Evolutionary conservation across 1,140 invertebrate species (phyloP).

Genomic region (Drosophila kikkawai): DNA sequence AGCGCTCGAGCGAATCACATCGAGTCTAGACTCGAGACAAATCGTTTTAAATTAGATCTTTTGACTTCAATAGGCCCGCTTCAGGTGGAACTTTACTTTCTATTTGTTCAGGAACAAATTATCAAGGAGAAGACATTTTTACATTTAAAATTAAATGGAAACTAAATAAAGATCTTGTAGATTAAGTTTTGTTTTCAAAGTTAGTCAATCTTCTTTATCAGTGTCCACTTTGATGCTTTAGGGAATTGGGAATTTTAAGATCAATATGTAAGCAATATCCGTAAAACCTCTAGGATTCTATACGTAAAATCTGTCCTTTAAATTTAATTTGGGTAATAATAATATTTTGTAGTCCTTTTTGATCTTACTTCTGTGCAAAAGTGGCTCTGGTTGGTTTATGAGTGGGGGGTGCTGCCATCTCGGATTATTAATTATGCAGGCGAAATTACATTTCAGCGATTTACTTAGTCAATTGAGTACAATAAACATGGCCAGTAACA

Average conservation of each 20-base stretch:
- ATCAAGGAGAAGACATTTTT: too few relatives aligned
- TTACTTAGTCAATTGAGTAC: conserved; percentile 49
- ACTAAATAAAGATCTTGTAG: background rate
- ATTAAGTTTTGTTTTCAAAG: background rate
- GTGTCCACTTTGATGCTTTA: too few relatives aligned
- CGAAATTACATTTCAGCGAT: conserved; percentile 42
- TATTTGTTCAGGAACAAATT: too few relatives aligned
- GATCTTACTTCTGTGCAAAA: background rate
- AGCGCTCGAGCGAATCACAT: conserved; percentile 37
- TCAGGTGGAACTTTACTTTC: background rate
- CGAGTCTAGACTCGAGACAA: conserved; percentile 34
- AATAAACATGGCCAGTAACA: conserved; percentile 56
- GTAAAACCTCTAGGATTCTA: too few relatives aligned
- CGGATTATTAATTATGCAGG: conserved; percentile 57
- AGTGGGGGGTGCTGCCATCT: background rate
- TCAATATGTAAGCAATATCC: too few relatives aligned
- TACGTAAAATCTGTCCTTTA: background rate
- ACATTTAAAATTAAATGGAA: too few relatives aligned
- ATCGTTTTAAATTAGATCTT: conserved; percentile 23
- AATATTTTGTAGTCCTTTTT: background rate
- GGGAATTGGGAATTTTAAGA: background rate
- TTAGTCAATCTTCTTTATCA: background rate
- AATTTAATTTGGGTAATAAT: background rate
- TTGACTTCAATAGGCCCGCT: conserved; percentile 18
- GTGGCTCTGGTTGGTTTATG: conserved; percentile 3